Evolutionary conservation across 2,888 invertebrate genomes (phyloP), one percentile per base, ranked within the genome.

Genomic region (Callosobruchus maculatus): DNA sequence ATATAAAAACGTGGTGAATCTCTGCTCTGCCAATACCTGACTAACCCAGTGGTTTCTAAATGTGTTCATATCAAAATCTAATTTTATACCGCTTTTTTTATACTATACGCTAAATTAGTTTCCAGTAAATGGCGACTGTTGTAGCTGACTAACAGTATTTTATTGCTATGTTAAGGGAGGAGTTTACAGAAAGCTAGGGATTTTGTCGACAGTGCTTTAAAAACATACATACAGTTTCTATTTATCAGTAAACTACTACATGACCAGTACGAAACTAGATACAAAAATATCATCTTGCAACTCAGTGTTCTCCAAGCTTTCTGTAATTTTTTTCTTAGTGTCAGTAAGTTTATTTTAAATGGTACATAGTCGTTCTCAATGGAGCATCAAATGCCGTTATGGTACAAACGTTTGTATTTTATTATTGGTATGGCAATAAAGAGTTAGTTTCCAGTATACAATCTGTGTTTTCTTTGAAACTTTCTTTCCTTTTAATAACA

Each of bases 371-470:
- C 77, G 76, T 79, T 77, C 76, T 77, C 76, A 73, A 75, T 74
- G 77, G 77, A 77, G 78, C 75, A 77, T 77, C 76, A 74, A 78
- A 82, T 80, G 80, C 80, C 79, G 71, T 79, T 80, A 84, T 84
- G 84, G 85, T 86, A 86, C 86, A 86, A 85, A 85, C 72, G 81
- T 81, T 79, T 81, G 81, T 82, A 83, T 84, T 85, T 83, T 80
- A 82, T 80, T 82, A 82, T 82, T 84, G 85, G 85, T 83, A 85
- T 85, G 86, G 87, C 87, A 87, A 88, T 87, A 87, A 88, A 87
- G 86, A 86, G 86, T 86, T 87, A 86, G 87, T 87, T 87, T 88
- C 86, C 82, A 83, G 78, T 80, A 80, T 73, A 70, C 67, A 21
- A n/a, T 71, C 67, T 22, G 18, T 13, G 49, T 49, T 49, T 49